Evolutionary conservation across 1,140 invertebrate genomes (phyloP), one percentile per base, ranked within the genome.

Genomic region (Luehdorfia chinensis): DNA sequence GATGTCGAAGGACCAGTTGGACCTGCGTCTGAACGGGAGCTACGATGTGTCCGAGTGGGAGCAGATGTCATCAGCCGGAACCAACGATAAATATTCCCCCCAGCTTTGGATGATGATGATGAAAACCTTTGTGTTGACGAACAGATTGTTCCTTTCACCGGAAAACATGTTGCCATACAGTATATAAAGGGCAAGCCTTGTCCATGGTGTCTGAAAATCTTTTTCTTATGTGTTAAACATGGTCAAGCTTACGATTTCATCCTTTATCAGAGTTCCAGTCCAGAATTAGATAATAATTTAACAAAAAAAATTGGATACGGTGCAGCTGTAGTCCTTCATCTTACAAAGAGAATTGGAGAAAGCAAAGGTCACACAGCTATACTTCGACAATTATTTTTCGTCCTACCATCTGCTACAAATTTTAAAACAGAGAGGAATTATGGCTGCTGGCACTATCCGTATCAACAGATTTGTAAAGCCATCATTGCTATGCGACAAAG

Each of bases 391-490:
- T 49, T 69, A 60, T 56, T 79, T 83, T 59, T 60, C 65, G 8
- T 68, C 62, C 1, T 75, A 71, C 47, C 47, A 74, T 34, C 31
- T 83, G 27, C 50, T 81, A 23, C 59, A 77, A 63, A 47, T 54
- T 31, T 43, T 81, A 19, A 67, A 69, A 55, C 44, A 66, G 12
- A 30, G 56, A 60, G 56, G 65, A 6, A 66, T 81, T 46, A 64
- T 59, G 65, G 75, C 76, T 34, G 51, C 65, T 12, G 53, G 67
- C 36, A 76, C 65, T 32, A 48, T 60, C 25, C 52, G 59, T 48
- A 37, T 68, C 21, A 75, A 79, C 47, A 66, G 66, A 60, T 79
- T 84, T 47, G 37, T 39, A 15, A 73, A 62, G 4, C 66, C 66
- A 54, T 59, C 69, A 25, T 44, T 84, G 9, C 32, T 67, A 33